Base-by-base conservation (phyloP, 2,797 vertebrate genomes). In the Siniperca undulata region DNA sequence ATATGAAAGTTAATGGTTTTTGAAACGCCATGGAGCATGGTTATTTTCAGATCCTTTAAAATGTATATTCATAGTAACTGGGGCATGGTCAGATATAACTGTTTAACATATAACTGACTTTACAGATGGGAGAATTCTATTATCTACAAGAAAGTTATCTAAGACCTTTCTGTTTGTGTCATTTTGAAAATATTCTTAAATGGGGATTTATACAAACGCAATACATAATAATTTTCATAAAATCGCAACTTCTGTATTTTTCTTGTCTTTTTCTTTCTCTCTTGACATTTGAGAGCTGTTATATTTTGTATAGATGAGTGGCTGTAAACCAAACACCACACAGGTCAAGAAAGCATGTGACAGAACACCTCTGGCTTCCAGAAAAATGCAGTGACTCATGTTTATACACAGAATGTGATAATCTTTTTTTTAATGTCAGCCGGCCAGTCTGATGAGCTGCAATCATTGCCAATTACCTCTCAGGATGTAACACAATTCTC, bases 381-480 rank as follows among this genome's bases (percentile, higher is more conserved):
- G 48, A 55, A 17, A 56, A 70, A 30, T n/a, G 4, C 30, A 11
- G 7, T 46, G 14, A 42, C 30, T 74, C 27, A 2, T 30, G 0
- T 69, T 70, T 72, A 24, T 56, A 17, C 19, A 17, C 30, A 59
- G n/a, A 55, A 8, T 34, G 4, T 34, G 7, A 27, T 59, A 17
- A 40, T 52, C 53, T 27, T 58, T 34, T 38, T 30, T 30, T 30
- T 30, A 30, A 30, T 30, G 27, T 30, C 27, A 30, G 9, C 58
- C 17, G 4, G 9, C 11, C 9, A 7, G n/a, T 53, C 9, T 75
- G 8, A 58, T 38, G 52, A 79, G 53, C 46, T 67, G 34, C 56
- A 79, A 17, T 79, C 61, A 66, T 9, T 40, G 14, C 19, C 24
- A 46, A 12, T 80, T 64, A 80, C 40, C 34, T 44, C 20, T 46